Evolutionary conservation across 2,113 vertebrate genomes (phyloP), one percentile per base, ranked within the genome.

Genomic region (Monarcha castaneiventris): DNA sequence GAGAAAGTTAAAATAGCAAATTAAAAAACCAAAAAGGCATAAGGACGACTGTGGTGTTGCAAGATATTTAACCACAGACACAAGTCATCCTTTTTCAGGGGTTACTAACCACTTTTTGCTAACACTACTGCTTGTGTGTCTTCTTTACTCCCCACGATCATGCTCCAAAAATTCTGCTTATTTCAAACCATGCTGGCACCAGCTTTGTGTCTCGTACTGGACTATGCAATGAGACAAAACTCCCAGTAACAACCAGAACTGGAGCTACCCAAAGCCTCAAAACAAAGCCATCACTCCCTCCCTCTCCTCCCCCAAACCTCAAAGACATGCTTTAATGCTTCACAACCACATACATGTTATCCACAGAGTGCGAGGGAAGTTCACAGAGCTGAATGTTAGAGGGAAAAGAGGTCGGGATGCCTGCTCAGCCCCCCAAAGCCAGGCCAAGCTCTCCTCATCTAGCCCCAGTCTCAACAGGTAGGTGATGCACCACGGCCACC

Each of bases 221-320:
- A 9, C 78, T 52, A 26, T 2, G 9, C 55, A 48, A 13, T 6
- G 9, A 67, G 32, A 35, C 9, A 48, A 51, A 43, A 16, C 16
- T 17, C 75, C 22, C 39, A 54, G 20, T 20, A 75, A 72, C 52
- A 72, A 12, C 22, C 82, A 86, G 59, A 81, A 82, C 61, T 3
- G 12, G 22, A 75, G 39, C 39, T 55, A 75, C 81, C 49, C 52
- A 84, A 66, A 78, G n/a, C 43, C 77, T 76, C 73, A 46, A 59
- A 79, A 77, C 55, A 89, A 73, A 84, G 68, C 33, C 30, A 61
- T 29, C 14, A 1, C 46, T 81, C 51, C 37, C 52, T 76, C 43
- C 68, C 29, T 72, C 61, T 87, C 56, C 63, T 77, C 62, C 67
- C 71, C 84, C 74, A 94, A 75, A 93, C 73, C 93, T 68, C 92